phyloP scores from a whole-genome alignment of 2,888 invertebrate genomes.

The Acronicta aceris region DNA sequence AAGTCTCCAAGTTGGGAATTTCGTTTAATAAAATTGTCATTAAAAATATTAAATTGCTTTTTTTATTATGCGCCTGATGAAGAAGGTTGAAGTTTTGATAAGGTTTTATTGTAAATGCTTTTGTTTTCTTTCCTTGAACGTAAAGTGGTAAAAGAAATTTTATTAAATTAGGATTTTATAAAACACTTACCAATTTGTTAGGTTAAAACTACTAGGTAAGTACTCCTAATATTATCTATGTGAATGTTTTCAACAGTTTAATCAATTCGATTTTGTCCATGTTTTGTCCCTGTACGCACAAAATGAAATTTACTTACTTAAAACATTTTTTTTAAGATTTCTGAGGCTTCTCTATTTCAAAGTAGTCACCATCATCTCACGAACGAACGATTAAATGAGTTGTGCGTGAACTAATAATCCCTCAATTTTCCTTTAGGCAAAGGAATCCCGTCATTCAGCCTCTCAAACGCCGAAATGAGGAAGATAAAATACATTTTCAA shows the following conservation, averaged over 20 bases:
- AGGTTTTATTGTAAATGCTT: slow-evolving; percentile 2
- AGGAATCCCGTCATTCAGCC: slow-evolving; percentile 26
- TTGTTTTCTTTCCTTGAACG: background rate
- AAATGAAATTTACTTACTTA: too few species aligned
- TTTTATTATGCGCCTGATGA: slow-evolving; percentile 12
- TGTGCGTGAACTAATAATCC: slow-evolving; percentile 21
- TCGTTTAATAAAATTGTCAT: slow-evolving; percentile 47
- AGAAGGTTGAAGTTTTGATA: slow-evolving; percentile 10
- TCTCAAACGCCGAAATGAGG: slow-evolving; percentile 18
- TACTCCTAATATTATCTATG: too few species aligned
- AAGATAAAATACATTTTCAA: slow-evolving; percentile 51
- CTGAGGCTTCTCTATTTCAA: background rate
- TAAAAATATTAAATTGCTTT: slow-evolving; percentile 50
- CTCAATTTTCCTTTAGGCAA: slow-evolving; percentile 4
- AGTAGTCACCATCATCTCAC: background rate
- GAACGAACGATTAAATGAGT: slow-evolving; percentile 32
- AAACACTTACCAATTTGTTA: too few species aligned
- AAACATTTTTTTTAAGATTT: too few species aligned
- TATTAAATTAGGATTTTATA: too few species aligned
- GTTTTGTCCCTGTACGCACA: too few species aligned
- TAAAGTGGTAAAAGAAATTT: too few species aligned
- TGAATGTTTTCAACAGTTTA: too few species aligned
- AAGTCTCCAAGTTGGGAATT: slow-evolving; percentile 40
- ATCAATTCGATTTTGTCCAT: too few species aligned
- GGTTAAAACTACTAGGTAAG: too few species aligned